Conservation (phyloP, 1,140 invertebrate genomes). For the Leptestheria dahalacensis region DNA sequence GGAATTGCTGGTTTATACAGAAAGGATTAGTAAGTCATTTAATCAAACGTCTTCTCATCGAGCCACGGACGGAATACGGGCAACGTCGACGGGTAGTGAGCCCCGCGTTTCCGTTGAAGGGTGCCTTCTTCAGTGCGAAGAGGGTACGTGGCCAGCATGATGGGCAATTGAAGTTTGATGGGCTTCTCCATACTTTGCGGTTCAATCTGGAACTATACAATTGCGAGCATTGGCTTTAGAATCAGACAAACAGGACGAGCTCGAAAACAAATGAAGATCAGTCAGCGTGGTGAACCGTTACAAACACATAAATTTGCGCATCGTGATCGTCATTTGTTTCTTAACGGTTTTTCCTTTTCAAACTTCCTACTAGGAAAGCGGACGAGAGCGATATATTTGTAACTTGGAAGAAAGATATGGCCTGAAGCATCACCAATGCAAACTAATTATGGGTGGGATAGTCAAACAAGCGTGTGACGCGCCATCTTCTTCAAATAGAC, state of each 20-base stretch:
- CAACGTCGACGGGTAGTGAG: constrained; percentile 78
- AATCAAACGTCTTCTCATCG: constrained; percentile 43
- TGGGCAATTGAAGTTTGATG: constrained; percentile 80
- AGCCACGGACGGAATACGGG: constrained; percentile 84
- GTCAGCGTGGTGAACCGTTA: constrained; percentile 9
- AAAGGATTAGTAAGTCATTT: constrained; percentile 1
- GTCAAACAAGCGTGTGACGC: too few species aligned
- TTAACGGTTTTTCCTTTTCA: neutral
- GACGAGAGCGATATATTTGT: neutral
- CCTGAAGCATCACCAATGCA: too few species aligned
- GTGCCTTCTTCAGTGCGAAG: constrained; percentile 36
- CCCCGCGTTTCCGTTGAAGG: constrained; percentile 44
- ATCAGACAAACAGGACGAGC: neutral
- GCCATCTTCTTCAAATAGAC: too few species aligned
- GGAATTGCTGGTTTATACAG: neutral
- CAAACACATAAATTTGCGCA: too few species aligned
- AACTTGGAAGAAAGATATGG: too few species aligned
- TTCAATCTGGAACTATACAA: constrained; percentile 68
- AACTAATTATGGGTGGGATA: too few species aligned
- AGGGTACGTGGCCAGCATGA: constrained; percentile 85
- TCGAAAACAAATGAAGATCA: neutral
- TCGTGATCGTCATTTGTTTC: constrained; percentile 1
- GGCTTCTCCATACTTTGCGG: constrained; percentile 82
- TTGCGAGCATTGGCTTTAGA: constrained; percentile 13
- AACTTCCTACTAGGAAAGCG: neutral